Percentiles rank a stretch among this genome's conserved stretches.
Evolutionary conservation across 2,888 invertebrate genomes (phyloP).

Genomic region (Metacarcinus magister): DNA sequence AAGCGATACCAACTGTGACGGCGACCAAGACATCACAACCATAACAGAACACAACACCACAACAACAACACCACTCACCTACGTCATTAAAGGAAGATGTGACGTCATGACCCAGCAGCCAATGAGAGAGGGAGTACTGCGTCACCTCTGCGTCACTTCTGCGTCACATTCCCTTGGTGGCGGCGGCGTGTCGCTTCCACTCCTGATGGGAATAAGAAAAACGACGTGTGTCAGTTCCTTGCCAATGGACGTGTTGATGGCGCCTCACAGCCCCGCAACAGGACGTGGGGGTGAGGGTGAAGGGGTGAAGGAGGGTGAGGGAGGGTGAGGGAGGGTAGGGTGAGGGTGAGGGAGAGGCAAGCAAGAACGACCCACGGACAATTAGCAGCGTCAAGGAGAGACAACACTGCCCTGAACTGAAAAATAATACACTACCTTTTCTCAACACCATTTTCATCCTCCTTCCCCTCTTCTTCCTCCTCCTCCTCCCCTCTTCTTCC

Average conservation of each 20-base stretch:
- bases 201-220: constrained; percentile 32
- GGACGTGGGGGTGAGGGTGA: neutral
- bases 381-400: neutral
- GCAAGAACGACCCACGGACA: neutral
- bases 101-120: neutral
- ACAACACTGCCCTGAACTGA: neutral
- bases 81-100: neutral
- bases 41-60: neutral
- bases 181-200: constrained; percentile 1
- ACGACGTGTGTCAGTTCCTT: neutral
- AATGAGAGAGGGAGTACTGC: neutral
- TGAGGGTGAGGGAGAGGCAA: neutral
- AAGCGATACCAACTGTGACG: neutral
- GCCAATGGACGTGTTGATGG: neutral
- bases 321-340: neutral
- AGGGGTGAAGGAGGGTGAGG: neutral
- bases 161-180: neutral
- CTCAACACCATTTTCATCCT: neutral
- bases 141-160: neutral
- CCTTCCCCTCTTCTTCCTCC: neutral
- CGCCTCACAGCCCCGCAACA: neutral
- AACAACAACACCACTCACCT: neutral
- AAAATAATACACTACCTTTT: neutral
- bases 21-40: neutral
- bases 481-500: too few relatives aligned